Percentiles rank a stretch among this genome's conserved stretches.
Evolutionary conservation across 2,113 vertebrate genomes (phyloP).

Genomic region (Cyanoderma ruficeps): DNA sequence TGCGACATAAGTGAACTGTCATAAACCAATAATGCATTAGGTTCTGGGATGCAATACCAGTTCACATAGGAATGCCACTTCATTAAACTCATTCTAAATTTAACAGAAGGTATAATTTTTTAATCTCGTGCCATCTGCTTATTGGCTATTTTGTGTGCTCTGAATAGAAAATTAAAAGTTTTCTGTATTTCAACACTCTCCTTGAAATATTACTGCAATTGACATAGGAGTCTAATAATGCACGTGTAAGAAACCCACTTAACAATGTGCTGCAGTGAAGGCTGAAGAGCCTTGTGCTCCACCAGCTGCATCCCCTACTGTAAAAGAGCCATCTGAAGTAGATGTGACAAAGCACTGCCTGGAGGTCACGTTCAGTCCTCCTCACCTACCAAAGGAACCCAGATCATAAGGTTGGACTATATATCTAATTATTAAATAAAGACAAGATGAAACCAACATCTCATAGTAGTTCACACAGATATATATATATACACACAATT

Average conservation of each 20-base stretch:
- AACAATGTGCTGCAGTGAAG: background rate
- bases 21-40: background rate
- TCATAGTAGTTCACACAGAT: background rate
- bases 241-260: background rate
- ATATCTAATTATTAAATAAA: background rate
- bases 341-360: background rate
- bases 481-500: background rate
- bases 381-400: background rate
- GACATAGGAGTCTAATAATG: background rate
- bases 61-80: background rate
- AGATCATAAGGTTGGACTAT: background rate
- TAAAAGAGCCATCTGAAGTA: background rate
- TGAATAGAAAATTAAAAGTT: background rate
- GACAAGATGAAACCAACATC: background rate
- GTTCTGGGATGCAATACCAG: background rate
- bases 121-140: background rate
- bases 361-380: background rate
- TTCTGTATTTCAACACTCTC: background rate
- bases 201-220: background rate
- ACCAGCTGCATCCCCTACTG: background rate
- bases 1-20: no score
- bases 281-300: background rate
- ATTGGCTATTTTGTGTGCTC: background rate
- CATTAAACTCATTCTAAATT: background rate
- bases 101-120: background rate